phyloP scores from a whole-genome alignment of 92 coral and sea anemone species.

The Parazoanthus atlanticus region DNA sequence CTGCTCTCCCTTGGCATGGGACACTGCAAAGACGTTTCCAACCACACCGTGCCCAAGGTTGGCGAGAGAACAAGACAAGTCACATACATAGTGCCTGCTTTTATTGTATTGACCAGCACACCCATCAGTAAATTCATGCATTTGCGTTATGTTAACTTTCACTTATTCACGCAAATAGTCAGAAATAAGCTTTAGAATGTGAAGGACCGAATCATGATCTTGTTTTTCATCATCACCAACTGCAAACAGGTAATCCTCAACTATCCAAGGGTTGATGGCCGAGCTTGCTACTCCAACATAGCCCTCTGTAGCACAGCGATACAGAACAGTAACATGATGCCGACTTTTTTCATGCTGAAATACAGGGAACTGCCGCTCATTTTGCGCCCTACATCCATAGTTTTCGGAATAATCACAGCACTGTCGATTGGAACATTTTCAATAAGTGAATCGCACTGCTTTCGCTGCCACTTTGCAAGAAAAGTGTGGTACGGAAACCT shows the following conservation, averaged over 20 bases:
- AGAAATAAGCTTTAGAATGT: not conserved
- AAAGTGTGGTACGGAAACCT: constrained; percentile 10
- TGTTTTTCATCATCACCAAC: constrained; percentile 2
- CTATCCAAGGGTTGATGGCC: not conserved
- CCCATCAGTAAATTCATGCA: not conserved
- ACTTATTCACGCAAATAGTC: not conserved
- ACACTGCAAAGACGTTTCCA: not conserved
- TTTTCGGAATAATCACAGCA: not conserved
- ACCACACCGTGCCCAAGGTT: not conserved
- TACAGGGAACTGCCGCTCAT: constrained; percentile 13
- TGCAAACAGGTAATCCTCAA: constrained; percentile 15
- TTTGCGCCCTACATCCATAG: constrained; percentile 12
- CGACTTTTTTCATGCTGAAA: constrained; percentile 20
- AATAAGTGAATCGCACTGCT: constrained; percentile 21
- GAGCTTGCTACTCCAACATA: constrained; percentile 2
- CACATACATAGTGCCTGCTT: constrained; percentile 3
- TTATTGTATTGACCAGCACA: constrained; percentile 27
- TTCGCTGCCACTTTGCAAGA: constrained; percentile 45
- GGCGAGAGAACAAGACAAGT: constrained; percentile 4
- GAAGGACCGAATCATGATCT: constrained; percentile 15
- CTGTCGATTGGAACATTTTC: not conserved
- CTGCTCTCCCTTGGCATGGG: no score
- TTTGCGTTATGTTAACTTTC: not conserved
- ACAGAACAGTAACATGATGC: constrained; percentile 10
- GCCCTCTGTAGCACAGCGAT: not conserved